Conservation (phyloP, 2,888 invertebrate species). For the Drosophila koepferae region DNA sequence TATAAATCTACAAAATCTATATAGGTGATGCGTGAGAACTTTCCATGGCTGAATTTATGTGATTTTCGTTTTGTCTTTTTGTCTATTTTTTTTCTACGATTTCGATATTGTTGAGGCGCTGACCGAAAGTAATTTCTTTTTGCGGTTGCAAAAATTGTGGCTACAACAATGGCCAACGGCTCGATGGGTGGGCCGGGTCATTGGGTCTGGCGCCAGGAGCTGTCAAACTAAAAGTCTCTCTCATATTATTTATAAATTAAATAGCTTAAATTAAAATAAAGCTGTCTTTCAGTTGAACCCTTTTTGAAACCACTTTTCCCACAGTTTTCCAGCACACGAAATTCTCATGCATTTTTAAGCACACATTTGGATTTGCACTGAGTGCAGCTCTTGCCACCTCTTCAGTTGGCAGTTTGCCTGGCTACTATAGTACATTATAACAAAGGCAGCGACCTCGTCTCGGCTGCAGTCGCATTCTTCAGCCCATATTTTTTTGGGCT, state of each 20-base stretch:
- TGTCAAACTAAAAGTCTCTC: constrained; percentile 10
- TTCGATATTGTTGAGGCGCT: constrained; percentile 20
- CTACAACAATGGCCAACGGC: constrained; percentile 1
- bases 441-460: constrained; percentile 38
- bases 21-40: constrained; percentile 72
- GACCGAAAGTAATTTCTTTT: constrained; percentile 41
- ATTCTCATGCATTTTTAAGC: constrained; percentile 73
- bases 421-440: constrained; percentile 27
- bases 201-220: constrained; percentile 41
- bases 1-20: constrained; percentile 41
- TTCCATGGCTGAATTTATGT: constrained; percentile 59
- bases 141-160: constrained; percentile 61
- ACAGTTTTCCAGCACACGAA: constrained; percentile 60
- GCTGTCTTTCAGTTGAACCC: constrained; percentile 20
- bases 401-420: background rate
- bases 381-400: constrained; percentile 28
- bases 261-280: constrained; percentile 67
- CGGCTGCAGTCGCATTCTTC: constrained; percentile 35
- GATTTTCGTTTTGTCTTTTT: constrained; percentile 34
- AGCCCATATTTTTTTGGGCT: constrained; percentile 44
- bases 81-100: constrained; percentile 22
- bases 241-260: constrained; percentile 59
- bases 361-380: constrained; percentile 57
- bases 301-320: constrained; percentile 37
- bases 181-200: constrained; percentile 31